Evolutionary conservation across 2,113 vertebrate genomes (phyloP), one percentile per base, ranked within the genome.

Genomic region (Cyprinodon tularosa): DNA sequence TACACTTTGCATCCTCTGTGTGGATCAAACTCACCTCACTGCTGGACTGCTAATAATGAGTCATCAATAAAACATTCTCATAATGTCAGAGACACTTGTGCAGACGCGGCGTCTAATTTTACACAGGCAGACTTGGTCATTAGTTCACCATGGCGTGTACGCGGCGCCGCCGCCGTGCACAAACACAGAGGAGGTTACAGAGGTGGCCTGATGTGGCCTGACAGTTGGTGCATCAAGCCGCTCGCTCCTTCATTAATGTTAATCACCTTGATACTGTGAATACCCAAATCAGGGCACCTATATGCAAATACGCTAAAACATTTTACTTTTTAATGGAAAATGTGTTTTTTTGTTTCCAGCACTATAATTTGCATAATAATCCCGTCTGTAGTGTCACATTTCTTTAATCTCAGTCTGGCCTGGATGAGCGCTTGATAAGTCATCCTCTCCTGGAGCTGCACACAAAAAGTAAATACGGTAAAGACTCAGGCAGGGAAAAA

Each of bases 61-160:
- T 90, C 91, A 93, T 94, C 93, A 94, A 95, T 94, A 95, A 94
- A 94, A 95, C 93, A 95, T 95, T 84, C 85, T 94, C 87, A 88
- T 94, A 93, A 94, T 93, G 94, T 94, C 93, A 91, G 87, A 78
- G 93, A 94, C 90, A 92, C 79, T 85, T 86, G 84, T 89, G 82
- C 80, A 84, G 89, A 85, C 77, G 88, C 89, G 72, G 88, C 47
- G 87, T 88, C 87, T 93, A 91, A 93, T 94, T 95, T 93, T 91
- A 88, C 91, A 91, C 77, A 50, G 80, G 75, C 87, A 14, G 80
- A 75, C 89, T 82, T 76, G 86, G 93, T 93, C 93, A 91, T 93
- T 94, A 90, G 94, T 92, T 93, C 89, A 93, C 72, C 62, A 70
- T 22, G 84, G 90, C 88, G 85, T 92, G 92, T 92, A 92, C 40